Conservation (phyloP, 2,797 vertebrate genomes). For the Tapirus indicus region DNA sequence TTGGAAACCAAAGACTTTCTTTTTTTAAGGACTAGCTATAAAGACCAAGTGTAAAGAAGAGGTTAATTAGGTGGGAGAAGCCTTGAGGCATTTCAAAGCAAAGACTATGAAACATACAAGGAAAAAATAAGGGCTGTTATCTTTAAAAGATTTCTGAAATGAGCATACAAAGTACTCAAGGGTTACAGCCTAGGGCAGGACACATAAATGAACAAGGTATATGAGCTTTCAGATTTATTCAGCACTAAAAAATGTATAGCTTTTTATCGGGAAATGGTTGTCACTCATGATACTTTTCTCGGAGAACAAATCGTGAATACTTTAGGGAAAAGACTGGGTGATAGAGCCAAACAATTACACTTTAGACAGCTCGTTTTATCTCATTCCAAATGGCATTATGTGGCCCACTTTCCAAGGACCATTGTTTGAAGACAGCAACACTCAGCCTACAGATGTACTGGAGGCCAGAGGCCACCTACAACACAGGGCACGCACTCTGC, state of each 20-base stretch:
- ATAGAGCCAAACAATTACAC: slow-evolving; percentile 16
- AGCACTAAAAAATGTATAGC: background rate
- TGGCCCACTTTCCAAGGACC: background rate
- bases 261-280: slow-evolving; percentile 17
- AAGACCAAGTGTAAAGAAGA: slow-evolving; percentile 21
- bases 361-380: slow-evolving; percentile 36
- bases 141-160: slow-evolving; percentile 22
- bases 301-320: slow-evolving; percentile 18
- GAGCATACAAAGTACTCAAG: background rate
- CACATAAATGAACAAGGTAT: background rate
- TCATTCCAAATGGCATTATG: background rate
- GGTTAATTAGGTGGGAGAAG: background rate
- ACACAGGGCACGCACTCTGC: background rate
- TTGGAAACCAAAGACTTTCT: slow-evolving; percentile 2
- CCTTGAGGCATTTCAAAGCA: background rate
- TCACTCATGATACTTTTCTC: background rate
- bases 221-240: background rate
- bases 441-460: background rate
- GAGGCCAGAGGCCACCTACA: background rate
- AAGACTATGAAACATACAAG: background rate
- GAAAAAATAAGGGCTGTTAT: background rate
- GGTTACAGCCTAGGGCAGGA: background rate
- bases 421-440: slow-evolving; percentile 38
- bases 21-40: background rate
- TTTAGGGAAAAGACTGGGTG: slow-evolving; percentile 22